A percentile compares a stretch with the other conserved stretches of the same genome.
These are phyloP conservation scores for Melanotus villosus DNA, from an alignment of 2,888 invertebrate species.

Conservation along the genomic window DNA sequence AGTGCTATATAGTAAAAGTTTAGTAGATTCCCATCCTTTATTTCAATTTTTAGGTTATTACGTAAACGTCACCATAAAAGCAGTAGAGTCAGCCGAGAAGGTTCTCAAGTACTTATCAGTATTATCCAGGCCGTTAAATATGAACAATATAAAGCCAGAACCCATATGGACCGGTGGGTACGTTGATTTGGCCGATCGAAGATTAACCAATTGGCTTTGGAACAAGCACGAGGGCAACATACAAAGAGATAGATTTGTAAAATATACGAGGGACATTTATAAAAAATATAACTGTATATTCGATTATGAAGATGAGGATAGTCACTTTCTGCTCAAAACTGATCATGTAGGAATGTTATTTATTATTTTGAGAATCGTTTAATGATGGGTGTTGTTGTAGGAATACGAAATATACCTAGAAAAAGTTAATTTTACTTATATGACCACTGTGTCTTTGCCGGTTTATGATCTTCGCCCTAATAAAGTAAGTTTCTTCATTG, in stretches of 20 bases:
- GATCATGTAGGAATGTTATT: constrained; percentile 53
- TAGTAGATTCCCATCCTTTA: too few relatives aligned
- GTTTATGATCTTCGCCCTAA: constrained; percentile 88
- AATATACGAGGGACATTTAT: constrained; percentile 48
- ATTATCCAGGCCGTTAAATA: constrained; percentile 94
- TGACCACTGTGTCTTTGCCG: constrained; percentile 94
- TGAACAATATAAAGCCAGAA: constrained; percentile 79
- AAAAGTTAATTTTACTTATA: constrained; percentile 79
- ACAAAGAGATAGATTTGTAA: constrained; percentile 78
- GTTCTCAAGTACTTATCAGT: constrained; percentile 94
- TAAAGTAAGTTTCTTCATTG: constrained; percentile 74
- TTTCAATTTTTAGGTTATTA: constrained; percentile 92
- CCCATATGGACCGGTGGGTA: constrained; percentile 97
- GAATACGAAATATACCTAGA: constrained; percentile 74
- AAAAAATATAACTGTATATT: constrained; percentile 32
- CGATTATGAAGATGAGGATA: constrained; percentile 22
- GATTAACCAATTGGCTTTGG: constrained; percentile 93
- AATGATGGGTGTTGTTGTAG: too few relatives aligned
- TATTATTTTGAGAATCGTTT: too few relatives aligned
- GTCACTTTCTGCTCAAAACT: constrained; percentile 37
- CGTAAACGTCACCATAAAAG: constrained; percentile 93
- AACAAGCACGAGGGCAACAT: constrained; percentile 85
- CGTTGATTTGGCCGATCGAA: constrained; percentile 92
- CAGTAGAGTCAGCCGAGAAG: constrained; percentile 97
- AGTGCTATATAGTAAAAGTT: too few relatives aligned